Base-by-base conservation (phyloP, 2,888 invertebrate species). In the Andrena bucephala region DNA sequence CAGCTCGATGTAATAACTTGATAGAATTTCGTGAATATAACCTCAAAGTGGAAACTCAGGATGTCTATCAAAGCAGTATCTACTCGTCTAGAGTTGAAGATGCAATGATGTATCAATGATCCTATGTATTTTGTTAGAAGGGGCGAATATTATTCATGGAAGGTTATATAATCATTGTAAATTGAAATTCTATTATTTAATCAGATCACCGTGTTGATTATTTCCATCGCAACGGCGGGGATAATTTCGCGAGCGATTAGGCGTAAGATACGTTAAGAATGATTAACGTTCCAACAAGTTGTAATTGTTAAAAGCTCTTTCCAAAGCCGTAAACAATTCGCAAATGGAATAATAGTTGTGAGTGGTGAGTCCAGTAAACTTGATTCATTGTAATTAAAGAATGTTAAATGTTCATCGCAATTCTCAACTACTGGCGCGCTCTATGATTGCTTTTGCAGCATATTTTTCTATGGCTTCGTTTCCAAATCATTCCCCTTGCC, bases 1-100 rank as follows among this genome's bases (percentile, higher is more conserved):
- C 16, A 6, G 57, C 16, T 65, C 24, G 27, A 76, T 29, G 20
- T 0, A 63, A 42, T 0, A 48, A 10, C 7, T 10, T 42, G n/a
- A 29, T 59, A 31, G 42, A 36, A 24, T 63, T 33, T 10, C 5
- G 27, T 59, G 10, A 5, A 76, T 77, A 79, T 77, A 79, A 79
- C 79, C 79, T 79, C 50, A 76, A 76, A 33, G 10, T 57, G 27
- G 50, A 33, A 24, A 50, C 27, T 54, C 20, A 62, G 13, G 8
- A 62, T 7, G 2, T 13, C 20, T 52, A 20, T 24, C 31, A 20
- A 31, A 62, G 4, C 16, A 36, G 16, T 31, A 16, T 62, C n/a
- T n/a, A 31, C 31, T 33, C 16, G 2, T 13, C 31, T 31, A 62
- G n/a, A 29, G 13, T 62, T 16, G 8, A 54, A 54, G 20, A 16